Conservation (phyloP, 2,113 vertebrate genomes). For the Erythrolamprus reginae region DNA sequence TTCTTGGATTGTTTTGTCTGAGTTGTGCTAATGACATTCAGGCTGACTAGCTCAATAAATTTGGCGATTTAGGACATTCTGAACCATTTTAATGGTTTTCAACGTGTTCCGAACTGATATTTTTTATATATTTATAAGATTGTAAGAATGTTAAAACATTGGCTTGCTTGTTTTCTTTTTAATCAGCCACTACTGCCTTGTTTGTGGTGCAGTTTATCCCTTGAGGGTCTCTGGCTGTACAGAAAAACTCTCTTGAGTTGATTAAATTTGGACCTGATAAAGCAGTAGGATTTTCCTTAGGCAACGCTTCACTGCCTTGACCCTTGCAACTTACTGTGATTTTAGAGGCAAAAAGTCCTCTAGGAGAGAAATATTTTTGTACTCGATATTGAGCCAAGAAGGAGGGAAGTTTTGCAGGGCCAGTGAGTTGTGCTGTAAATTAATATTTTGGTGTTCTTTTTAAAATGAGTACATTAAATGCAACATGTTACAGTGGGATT, state of each 20-base stretch:
- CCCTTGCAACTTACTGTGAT: constrained; percentile 11
- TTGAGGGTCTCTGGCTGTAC: neutral
- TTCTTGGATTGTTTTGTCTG: neutral
- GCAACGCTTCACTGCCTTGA: constrained; percentile 24
- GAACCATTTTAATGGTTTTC: neutral
- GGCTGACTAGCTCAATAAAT: neutral
- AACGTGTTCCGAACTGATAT: neutral
- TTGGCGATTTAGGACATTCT: neutral
- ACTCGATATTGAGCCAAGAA: neutral
- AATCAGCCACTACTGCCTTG: neutral
- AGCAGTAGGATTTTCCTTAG: constrained; percentile 38
- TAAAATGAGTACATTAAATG: constrained; percentile 2
- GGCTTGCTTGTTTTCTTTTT: neutral
- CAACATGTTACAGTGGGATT: neutral
- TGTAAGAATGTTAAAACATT: neutral
- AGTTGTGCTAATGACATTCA: neutral
- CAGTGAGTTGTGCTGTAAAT: constrained; percentile 20
- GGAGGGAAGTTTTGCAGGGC: constrained; percentile 10
- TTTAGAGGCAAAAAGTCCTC: constrained; percentile 9
- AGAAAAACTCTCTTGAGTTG: constrained; percentile 14
- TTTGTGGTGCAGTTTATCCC: constrained; percentile 2
- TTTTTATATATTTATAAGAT: neutral
- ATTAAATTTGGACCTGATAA: constrained; percentile 30
- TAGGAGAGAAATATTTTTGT: constrained; percentile 7
- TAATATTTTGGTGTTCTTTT: constrained; percentile 19